phyloP scores from a whole-genome alignment of 2,113 vertebrate genomes.

The Empidonax traillii region DNA sequence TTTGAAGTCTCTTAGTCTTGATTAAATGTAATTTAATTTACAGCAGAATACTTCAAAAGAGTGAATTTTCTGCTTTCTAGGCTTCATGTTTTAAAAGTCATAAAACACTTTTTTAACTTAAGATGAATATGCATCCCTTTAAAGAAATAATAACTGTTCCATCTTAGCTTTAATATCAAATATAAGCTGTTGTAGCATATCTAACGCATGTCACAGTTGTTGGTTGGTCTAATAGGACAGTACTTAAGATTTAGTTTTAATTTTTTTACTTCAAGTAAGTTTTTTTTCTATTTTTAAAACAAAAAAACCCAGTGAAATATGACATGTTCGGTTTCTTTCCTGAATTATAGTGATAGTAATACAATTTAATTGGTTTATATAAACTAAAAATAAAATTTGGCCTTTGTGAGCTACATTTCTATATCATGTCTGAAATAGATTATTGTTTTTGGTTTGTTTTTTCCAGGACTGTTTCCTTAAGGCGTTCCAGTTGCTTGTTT shows the following conservation, averaged over 20 bases:
- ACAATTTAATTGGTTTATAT: not conserved
- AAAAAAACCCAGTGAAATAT: not conserved
- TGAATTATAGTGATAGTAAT: not conserved
- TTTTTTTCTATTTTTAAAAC: slow-evolving; percentile 10
- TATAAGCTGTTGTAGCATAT: not conserved
- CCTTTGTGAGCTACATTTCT: not conserved
- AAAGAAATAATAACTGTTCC: not conserved
- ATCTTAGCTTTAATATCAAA: not conserved
- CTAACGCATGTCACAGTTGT: not conserved
- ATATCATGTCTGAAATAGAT: not conserved
- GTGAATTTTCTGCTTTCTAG: not conserved
- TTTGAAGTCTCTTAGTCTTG: not conserved
- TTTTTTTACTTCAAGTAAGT: not conserved
- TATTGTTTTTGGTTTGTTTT: not conserved
- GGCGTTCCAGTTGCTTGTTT: slow-evolving; percentile 72
- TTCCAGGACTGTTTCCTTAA: slow-evolving; percentile 74
- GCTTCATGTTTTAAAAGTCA: not conserved
- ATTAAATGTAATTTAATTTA: not conserved
- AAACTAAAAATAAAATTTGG: not conserved
- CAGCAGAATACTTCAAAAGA: not conserved
- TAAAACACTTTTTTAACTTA: not conserved
- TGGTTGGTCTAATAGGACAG: not conserved
- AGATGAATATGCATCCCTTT: not conserved
- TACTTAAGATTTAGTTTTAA: not conserved
- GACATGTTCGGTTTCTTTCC: not conserved